A percentile compares a stretch with the other conserved stretches of the same genome.
Evolutionary conservation across 2,888 invertebrate species (phyloP).

Genomic region (Periphyllus acericola): DNA sequence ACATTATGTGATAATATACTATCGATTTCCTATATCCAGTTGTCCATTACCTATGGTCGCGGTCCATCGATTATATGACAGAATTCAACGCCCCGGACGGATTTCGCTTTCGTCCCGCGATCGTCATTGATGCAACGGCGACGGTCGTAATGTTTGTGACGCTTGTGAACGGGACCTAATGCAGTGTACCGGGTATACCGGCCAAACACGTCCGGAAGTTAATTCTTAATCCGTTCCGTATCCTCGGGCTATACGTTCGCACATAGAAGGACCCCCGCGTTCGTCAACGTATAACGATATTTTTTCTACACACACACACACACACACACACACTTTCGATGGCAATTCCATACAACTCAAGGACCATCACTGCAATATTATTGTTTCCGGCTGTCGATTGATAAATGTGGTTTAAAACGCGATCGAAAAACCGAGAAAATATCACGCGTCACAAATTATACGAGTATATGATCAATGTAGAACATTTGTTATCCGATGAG

Average conservation of each 20-base stretch:
- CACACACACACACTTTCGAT: background rate
- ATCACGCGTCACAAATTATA: background rate
- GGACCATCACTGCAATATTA: slow-evolving; percentile 16
- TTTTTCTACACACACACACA: background rate
- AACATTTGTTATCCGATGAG: background rate
- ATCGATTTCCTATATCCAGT: too few relatives aligned
- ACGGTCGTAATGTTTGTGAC: too few relatives aligned
- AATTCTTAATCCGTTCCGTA: slow-evolving; percentile 29
- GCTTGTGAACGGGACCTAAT: background rate
- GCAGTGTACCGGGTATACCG: too few relatives aligned
- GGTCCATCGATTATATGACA: background rate
- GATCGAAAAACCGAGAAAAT: slow-evolving; percentile 8
- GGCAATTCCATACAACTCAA: slow-evolving; percentile 30
- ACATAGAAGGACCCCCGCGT: slow-evolving; percentile 16
- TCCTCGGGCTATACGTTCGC: slow-evolving; percentile 14
- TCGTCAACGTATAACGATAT: background rate
- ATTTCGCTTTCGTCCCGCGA: background rate
- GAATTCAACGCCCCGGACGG: background rate
- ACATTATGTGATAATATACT: too few relatives aligned
- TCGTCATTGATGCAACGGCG: background rate
- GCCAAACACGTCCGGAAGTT: slow-evolving; percentile 22
- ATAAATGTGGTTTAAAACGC: slow-evolving; percentile 24
- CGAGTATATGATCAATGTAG: background rate
- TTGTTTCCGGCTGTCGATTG: slow-evolving; percentile 43
- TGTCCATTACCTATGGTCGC: background rate